These are phyloP conservation scores for Trematomus bernacchii DNA, from an alignment of 2,797 vertebrate species.

Conservation along the genomic window DNA sequence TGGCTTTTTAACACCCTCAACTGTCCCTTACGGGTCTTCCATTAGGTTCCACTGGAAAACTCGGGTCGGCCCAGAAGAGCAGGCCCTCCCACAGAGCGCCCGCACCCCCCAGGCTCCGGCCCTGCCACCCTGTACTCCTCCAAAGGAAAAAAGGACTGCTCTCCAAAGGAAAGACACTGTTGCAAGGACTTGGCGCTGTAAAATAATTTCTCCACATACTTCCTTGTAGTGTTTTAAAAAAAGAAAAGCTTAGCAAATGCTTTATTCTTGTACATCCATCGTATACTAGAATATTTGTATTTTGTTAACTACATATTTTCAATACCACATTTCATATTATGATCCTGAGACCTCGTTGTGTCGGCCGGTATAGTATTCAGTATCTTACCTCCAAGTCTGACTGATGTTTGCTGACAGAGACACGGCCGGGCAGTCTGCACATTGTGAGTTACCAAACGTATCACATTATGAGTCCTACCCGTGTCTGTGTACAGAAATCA, in stretches of 20 bases:
- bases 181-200: conserved; percentile 94
- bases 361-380: conserved; percentile 42
- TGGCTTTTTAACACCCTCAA: conserved; percentile 86
- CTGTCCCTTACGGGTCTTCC: conserved; percentile 90
- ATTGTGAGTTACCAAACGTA: conserved; percentile 28
- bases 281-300: conserved; percentile 74
- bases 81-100: conserved; percentile 90
- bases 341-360: conserved; percentile 48
- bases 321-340: conserved; percentile 63
- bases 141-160: conserved; percentile 97
- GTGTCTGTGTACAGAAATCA: conserved; percentile 39
- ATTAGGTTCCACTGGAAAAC: conserved; percentile 97
- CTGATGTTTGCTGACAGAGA: conserved; percentile 43
- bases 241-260: conserved; percentile 70
- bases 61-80: conserved; percentile 92
- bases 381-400: conserved; percentile 55
- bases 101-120: conserved; percentile 89
- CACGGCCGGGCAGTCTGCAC: conserved; percentile 17
- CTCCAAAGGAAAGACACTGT: conserved; percentile 96
- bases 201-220: conserved; percentile 83
- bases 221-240: conserved; percentile 58
- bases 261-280: conserved; percentile 78
- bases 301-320: conserved; percentile 76
- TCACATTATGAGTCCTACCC: conserved; percentile 17
- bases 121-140: conserved; percentile 88